Evolutionary conservation across 2,888 invertebrate genomes (phyloP).

Genomic region (Meiosimyza platycephala): DNA sequence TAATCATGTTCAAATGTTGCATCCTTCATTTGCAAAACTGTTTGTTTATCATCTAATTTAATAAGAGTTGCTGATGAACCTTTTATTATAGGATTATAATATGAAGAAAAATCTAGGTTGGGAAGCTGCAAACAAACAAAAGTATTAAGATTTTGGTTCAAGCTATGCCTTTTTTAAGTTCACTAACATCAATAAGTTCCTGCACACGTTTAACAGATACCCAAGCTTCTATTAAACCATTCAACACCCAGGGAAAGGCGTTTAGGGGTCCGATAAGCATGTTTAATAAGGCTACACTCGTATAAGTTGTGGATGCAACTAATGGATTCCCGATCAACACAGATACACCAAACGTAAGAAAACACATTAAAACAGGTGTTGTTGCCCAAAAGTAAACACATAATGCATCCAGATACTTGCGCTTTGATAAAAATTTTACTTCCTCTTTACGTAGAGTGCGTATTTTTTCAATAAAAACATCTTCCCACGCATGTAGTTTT

Average conservation of each 20-base stretch:
- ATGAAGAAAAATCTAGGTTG: conserved; percentile 63
- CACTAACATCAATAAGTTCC: conserved; percentile 79
- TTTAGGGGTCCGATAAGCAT: conserved; percentile 97
- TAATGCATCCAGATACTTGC: conserved; percentile 96
- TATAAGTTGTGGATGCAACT: conserved; percentile 89
- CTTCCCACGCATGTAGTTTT: conserved; percentile 95
- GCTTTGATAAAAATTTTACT: conserved; percentile 80
- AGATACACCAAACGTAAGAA: conserved; percentile 85
- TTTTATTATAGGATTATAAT: conserved; percentile 63
- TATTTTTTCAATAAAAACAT: conserved; percentile 80
- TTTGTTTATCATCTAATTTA: conserved; percentile 69
- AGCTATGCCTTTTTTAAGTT: neutral
- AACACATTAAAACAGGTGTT: conserved; percentile 90
- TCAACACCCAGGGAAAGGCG: conserved; percentile 98
- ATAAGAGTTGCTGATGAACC: conserved; percentile 42
- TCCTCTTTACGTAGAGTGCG: conserved; percentile 77
- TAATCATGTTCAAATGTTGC: conserved; percentile 70
- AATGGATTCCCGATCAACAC: conserved; percentile 81
- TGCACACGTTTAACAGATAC: conserved; percentile 92
- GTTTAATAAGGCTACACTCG: conserved; percentile 92
- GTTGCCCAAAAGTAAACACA: conserved; percentile 99
- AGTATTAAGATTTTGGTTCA: neutral
- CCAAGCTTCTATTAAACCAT: conserved; percentile 95
- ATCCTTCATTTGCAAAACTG: conserved; percentile 71
- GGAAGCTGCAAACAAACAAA: conserved; percentile 50